These are phyloP conservation scores for Aselliscus stoliczkanus DNA, from an alignment of 2,797 vertebrate species.

Conservation along the genomic window DNA sequence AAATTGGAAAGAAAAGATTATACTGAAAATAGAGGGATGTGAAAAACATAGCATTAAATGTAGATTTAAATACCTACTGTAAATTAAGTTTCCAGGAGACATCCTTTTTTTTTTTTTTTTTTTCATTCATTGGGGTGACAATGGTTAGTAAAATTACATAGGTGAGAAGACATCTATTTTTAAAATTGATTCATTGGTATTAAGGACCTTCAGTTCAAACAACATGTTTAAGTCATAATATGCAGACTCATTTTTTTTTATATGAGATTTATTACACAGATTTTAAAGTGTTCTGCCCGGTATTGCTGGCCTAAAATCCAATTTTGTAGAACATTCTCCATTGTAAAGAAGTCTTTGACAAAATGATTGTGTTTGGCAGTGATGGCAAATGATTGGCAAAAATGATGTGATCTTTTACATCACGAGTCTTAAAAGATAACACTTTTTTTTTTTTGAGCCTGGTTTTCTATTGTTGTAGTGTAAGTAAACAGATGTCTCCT, in stretches of 20 bases:
- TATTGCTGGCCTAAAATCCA: constrained; percentile 13
- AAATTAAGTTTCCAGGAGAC: background rate
- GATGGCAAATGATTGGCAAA: constrained; percentile 7
- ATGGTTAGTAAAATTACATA: too few relatives aligned
- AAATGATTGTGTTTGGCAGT: background rate
- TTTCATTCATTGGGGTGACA: too few relatives aligned
- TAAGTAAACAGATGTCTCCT: background rate
- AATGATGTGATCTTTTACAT: background rate
- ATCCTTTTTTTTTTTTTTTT: background rate
- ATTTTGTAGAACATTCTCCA: background rate
- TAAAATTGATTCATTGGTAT: background rate
- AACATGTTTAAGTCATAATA: background rate
- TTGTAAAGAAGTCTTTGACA: background rate
- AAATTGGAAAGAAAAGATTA: constrained; percentile 1
- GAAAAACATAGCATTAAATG: background rate
- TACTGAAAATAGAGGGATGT: background rate
- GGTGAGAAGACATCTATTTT: background rate
- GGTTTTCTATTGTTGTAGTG: background rate
- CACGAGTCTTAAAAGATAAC: background rate
- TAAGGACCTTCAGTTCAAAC: constrained; percentile 8
- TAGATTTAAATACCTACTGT: background rate
- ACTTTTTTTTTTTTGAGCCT: background rate
- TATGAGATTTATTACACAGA: background rate
- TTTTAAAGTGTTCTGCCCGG: background rate
- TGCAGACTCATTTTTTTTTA: background rate